Evolutionary conservation across 2,113 vertebrate genomes (phyloP).

Genomic region (Oreochromis niloticus): DNA sequence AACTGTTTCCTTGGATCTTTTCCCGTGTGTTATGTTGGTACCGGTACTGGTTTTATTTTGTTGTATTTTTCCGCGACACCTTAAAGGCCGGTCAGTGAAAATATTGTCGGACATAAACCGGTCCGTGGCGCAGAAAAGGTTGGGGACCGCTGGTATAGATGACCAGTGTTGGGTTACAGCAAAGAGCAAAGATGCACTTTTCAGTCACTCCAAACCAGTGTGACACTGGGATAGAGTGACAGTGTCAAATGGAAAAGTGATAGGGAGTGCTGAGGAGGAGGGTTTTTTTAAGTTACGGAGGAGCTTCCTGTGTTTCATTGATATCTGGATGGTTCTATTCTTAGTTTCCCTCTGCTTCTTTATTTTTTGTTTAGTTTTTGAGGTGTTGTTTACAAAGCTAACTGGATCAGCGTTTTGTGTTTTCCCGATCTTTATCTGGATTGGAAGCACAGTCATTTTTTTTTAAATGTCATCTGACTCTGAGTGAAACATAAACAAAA

Average conservation of each 20-base stretch:
- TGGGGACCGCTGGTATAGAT: neutral
- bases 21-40: no score
- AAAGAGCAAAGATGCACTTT: neutral
- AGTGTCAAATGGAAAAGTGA: conserved; percentile 25
- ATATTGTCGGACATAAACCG: no score
- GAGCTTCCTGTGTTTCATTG: neutral
- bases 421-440: neutral
- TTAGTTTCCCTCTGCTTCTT: neutral
- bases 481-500: neutral
- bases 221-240: conserved; percentile 23
- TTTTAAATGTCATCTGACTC: neutral
- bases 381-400: neutral
- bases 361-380: neutral
- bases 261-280: neutral
- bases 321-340: neutral
- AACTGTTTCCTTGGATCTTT: no score
- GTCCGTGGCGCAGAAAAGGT: no score
- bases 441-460: neutral
- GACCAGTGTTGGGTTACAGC: neutral
- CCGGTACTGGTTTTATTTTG: no score
- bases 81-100: no score
- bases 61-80: no score
- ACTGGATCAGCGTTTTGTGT: neutral
- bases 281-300: neutral
- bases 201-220: neutral